Base-by-base conservation (phyloP, 2,888 invertebrate species). In the Pilophorus perplexus region DNA sequence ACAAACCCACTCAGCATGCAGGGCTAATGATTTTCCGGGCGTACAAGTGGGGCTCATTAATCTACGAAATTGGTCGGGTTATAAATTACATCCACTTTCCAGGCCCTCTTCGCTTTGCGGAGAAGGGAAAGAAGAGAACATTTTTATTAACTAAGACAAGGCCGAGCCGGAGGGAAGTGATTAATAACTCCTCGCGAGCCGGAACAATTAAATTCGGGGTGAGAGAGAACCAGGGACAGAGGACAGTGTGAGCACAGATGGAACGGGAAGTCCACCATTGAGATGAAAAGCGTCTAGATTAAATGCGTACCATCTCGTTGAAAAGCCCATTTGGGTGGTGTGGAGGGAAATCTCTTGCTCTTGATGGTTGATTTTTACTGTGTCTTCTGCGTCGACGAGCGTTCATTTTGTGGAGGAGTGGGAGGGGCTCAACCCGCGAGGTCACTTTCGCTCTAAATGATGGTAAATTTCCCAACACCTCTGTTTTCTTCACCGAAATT, bases 81-180 rank as follows among this genome's bases (percentile, higher is more conserved):
- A 44, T 44, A 44, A 44, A 44, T 44, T 44, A 44, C 20, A 42
- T 4, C 14, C 14, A 12, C 42, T n/a, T 40, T 40, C 16, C 20
- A 4, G 16, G 6, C 2, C 2, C 44, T 23, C 8, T 18, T 44
- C 23, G 20, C 44, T 20, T 6, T 20, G 10, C 44, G 20, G 14
- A 42, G 42, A n/a, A n/a, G 14, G n/a, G 14, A 20, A 6, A 20
- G 44, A 6, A 22, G 20, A 2, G 16, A 16, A 20, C 18, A 20
- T 44, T 44, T 44, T 44, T 20, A 44, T 44, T 44, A 44, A 44
- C 44, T 44, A 44, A 44, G 44, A 44, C 44, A 44, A 44, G 22
- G 22, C 6, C 3, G 20, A 1, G 20, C 44, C 8, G 44, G 8
- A 20, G 44, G 44, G 44, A 44, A 44, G 23, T 20, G 44, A 44